Conservation (phyloP, 1,140 invertebrate species). For the Rhopalosiphum padi region DNA sequence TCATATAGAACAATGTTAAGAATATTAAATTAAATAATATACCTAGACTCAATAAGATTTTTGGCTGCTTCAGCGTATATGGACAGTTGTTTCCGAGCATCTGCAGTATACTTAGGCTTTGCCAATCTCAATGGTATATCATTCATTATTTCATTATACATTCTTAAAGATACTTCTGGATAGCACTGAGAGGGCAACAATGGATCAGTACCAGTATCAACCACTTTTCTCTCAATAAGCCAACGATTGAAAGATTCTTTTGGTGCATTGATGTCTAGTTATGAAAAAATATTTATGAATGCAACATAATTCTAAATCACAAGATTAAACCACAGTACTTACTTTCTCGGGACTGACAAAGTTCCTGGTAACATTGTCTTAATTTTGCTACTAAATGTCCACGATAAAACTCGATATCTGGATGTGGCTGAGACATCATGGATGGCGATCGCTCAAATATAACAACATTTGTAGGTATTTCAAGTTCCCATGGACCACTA, state of each 20-base stretch:
- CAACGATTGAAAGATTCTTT: slow-evolving; percentile 96
- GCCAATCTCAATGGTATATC: slow-evolving; percentile 96
- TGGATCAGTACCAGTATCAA: slow-evolving; percentile 87
- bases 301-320: not conserved
- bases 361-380: slow-evolving; percentile 89
- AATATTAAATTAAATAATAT: slow-evolving; percentile 55
- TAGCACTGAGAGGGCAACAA: slow-evolving; percentile 89
- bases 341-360: slow-evolving; percentile 91
- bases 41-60: slow-evolving; percentile 91
- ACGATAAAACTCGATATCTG: slow-evolving; percentile 85
- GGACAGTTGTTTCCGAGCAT: slow-evolving; percentile 94
- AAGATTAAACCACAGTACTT: not conserved
- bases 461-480: slow-evolving; percentile 92
- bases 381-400: slow-evolving; percentile 82
- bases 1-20: no score
- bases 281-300: slow-evolving; percentile 25
- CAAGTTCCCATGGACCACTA: slow-evolving; percentile 94
- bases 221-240: slow-evolving; percentile 93
- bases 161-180: slow-evolving; percentile 90
- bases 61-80: slow-evolving; percentile 96
- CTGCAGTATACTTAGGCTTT: slow-evolving; percentile 92
- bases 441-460: slow-evolving; percentile 87
- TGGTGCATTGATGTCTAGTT: slow-evolving; percentile 86
- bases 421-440: slow-evolving; percentile 88
- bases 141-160: slow-evolving; percentile 98